Base-by-base conservation (phyloP, 2,797 vertebrate genomes). In the Aulostomus chinensis region DNA sequence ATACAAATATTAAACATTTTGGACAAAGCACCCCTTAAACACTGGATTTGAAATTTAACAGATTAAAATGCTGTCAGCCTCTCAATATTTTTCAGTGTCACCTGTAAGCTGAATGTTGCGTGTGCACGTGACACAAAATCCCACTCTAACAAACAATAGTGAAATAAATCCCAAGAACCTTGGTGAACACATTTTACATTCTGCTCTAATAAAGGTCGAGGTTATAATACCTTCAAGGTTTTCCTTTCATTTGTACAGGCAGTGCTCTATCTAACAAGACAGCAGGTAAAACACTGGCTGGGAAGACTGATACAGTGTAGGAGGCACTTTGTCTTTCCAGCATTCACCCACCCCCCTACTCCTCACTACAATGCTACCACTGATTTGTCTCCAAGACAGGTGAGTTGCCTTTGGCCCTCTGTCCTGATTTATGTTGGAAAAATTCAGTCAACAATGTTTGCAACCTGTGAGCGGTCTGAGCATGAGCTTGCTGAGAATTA, bases 341-440 rank as follows among this genome's bases (percentile, higher is more conserved):
- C 15, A 14, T 32, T 20, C 29, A 39, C 34, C 58, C 25, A 28
- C 42, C 26, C 10, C 3, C 42, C 16, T 9, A 4, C 24, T 41
- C 31, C 36, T 62, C 21, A 4, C 43, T 28, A 17, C 10, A 25
- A 15, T 37, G 22, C 7, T 18, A 7, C 3, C 21, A 37, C 25
- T 56, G 26, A 80, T 68, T 74, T 15, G 54, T 73, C 50, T 50
- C 28, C 21, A 38, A 38, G 30, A 70, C 33, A 39, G n/a, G 15
- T 58, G 33, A 33, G 17, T 13, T 13, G 56, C 38, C 50, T 67
- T 49, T 63, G 41, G 24, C 39, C 49, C 16, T 15, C 36, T 47
- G 26, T 22, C 58, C 50, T 42, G 34, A 47, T 47, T 30, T 2
- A 4, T 59, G 65, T 71, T 33, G 62, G 38, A 54, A 38, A 48